Evolutionary conservation across 2,888 invertebrate genomes (phyloP), one percentile per base, ranked within the genome.

Genomic region (Caenorhabditis doughertyi): DNA sequence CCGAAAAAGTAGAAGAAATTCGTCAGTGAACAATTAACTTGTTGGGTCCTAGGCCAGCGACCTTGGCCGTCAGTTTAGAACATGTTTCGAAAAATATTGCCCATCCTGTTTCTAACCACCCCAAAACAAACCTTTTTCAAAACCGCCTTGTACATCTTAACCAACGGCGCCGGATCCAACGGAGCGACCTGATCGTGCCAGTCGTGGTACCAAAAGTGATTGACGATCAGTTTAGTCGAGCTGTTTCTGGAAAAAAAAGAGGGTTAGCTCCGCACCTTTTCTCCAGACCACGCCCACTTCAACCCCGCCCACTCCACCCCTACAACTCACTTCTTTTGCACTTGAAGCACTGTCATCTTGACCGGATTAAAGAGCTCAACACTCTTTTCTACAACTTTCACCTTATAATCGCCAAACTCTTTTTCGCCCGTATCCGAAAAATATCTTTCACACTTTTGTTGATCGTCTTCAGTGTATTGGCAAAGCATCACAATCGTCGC

Each of bases 121-220:
- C n/a, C 3, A 42, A 42, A 42, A 42, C 58, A 7, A 18, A 74
- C 62, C 74, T 80, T 74, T 18, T 74, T 53, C 23, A 76, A 11
- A 7, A 56, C 67, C 13, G 42, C 32, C 51, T 58, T 62, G 51
- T 83, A 79, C 64, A 80, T 23, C 27, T 67, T 70, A 13, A 71
- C 27, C 53, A 80, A 55, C 29, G 80, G 79, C n/a, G n/a, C 42
- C 16, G 83, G 74, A 27, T 76, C 76, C 9, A 80, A 11, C 7
- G 83, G 83, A n/a, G 77, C 83, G 4, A 80, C 51, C 21, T 83
- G 83, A 67, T 83, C 83, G 25, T 71, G 68, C 83, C 83, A 83
- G 29, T 83, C 76, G 51, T 76, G 32, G 23, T 80, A 80, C 64
- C 71, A 76, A 42, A 42, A 80, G 47, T 83, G 83, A 27, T 80